These are phyloP conservation scores for Lissocephala sabroskyi DNA, from an alignment of 2,888 invertebrate species.

Conservation along the genomic window DNA sequence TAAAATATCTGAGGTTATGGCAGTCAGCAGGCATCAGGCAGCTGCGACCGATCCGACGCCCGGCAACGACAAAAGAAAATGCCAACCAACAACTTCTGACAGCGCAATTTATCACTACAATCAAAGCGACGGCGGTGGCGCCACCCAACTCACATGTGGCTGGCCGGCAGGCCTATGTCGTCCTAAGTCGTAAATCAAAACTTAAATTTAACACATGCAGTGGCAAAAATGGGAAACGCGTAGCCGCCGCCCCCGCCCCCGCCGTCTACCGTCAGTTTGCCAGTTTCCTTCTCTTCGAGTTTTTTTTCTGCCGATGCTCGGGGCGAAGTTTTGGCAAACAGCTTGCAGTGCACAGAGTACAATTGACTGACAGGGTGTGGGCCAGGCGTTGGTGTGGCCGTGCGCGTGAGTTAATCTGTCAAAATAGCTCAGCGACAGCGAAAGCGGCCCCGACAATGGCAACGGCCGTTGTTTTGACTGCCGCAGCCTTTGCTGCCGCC, in stretches of 20 bases:
- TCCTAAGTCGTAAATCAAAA: conserved; percentile 68
- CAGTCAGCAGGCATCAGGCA: conserved; percentile 23
- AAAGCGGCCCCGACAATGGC: conserved; percentile 2
- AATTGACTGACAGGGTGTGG: conserved; percentile 26
- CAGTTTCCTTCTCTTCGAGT: conserved; percentile 6
- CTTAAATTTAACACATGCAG: conserved; percentile 66
- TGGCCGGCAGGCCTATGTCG: conserved; percentile 56
- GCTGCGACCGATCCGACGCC: conserved; percentile 21
- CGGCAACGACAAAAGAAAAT: conserved; percentile 16
- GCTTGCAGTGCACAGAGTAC: conserved; percentile 3
- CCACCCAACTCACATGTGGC: conserved; percentile 11
- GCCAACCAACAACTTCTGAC: conserved; percentile 61
- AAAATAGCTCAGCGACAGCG: conserved; percentile 55
- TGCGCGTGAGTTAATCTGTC: conserved; percentile 64
- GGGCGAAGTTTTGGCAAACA: conserved; percentile 11
- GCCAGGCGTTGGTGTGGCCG: conserved; percentile 24
- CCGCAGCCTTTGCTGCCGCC: not conserved
- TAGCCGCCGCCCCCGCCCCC: conserved; percentile 8
- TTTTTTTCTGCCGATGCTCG: conserved; percentile 21
- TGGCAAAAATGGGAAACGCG: conserved; percentile 38
- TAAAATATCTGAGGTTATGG: conserved; percentile 3
- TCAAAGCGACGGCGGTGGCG: conserved; percentile 23
- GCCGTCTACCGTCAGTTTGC: conserved; percentile 13
- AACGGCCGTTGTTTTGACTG: no score
- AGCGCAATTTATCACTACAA: conserved; percentile 70